Percentiles rank a stretch among this genome's conserved stretches.
These are phyloP conservation scores for Aeoliscus strigatus DNA, from an alignment of 2,797 vertebrate genomes.

Conservation along the genomic window DNA sequence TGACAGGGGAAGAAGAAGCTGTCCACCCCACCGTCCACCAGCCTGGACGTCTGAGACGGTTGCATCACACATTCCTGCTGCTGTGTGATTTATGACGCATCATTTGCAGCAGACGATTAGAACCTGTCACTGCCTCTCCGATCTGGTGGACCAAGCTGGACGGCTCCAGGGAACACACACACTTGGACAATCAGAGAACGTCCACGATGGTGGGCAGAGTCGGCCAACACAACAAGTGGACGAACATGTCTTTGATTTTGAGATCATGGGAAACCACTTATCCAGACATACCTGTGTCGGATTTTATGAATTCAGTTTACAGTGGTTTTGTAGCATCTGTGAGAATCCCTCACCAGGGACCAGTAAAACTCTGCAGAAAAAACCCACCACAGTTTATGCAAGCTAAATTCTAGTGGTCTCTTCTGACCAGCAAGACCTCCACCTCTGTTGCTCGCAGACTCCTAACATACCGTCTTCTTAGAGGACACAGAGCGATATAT, in stretches of 20 bases:
- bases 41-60: too few relatives aligned
- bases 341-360: slow-evolving; percentile 32
- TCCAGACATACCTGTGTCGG: slow-evolving; percentile 12
- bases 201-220: slow-evolving; percentile 12
- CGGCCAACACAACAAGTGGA: too few relatives aligned
- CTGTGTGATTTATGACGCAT: slow-evolving; percentile 54
- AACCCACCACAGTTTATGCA: slow-evolving; percentile 32
- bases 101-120: slow-evolving; percentile 53
- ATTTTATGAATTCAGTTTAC: slow-evolving; percentile 36
- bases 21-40: too few relatives aligned
- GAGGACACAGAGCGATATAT: slow-evolving; percentile 1
- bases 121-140: slow-evolving; percentile 33
- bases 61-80: slow-evolving; percentile 22
- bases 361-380: slow-evolving; percentile 39
- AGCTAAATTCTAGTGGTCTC: slow-evolving; percentile 32
- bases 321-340: slow-evolving; percentile 22
- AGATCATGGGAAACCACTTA: slow-evolving; percentile 40
- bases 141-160: slow-evolving; percentile 26
- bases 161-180: slow-evolving; percentile 32
- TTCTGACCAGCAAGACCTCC: slow-evolving; percentile 17
- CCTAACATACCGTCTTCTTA: slow-evolving; percentile 15
- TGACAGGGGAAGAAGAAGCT: too few relatives aligned
- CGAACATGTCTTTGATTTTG: slow-evolving; percentile 18
- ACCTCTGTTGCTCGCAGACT: slow-evolving; percentile 25
- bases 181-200: slow-evolving; percentile 22